A percentile compares a stretch with the other conserved stretches of the same genome.
These are phyloP conservation scores for Rhorus exstirpatorius DNA, from an alignment of 2,888 invertebrate species.

Conservation along the genomic window DNA sequence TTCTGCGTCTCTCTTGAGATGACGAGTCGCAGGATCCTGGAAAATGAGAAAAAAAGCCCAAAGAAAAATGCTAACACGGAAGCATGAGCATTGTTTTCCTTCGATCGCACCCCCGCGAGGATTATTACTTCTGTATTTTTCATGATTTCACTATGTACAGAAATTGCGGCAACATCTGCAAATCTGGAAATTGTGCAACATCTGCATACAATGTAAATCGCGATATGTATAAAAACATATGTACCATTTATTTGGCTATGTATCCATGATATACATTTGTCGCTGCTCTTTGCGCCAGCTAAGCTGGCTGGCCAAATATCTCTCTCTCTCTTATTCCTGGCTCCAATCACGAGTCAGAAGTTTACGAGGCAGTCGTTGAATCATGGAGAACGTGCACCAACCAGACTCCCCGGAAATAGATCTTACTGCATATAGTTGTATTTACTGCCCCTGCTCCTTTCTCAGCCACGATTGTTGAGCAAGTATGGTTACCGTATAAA, in stretches of 20 bases:
- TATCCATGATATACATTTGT: not conserved
- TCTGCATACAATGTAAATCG: not conserved
- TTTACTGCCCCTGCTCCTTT: not conserved
- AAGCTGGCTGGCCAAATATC: constrained; percentile 53
- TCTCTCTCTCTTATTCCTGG: constrained; percentile 41
- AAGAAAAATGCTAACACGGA: constrained; percentile 27
- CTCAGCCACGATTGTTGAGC: constrained; percentile 25
- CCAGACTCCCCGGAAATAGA: constrained; percentile 14
- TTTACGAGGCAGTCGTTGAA: constrained; percentile 72
- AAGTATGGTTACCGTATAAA: constrained; percentile 48
- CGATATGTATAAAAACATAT: not conserved
- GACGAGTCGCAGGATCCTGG: not conserved
- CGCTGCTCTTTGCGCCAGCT: constrained; percentile 17
- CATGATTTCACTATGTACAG: not conserved
- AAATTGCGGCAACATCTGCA: constrained; percentile 27
- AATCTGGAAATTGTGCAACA: not conserved
- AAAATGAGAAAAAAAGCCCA: not conserved
- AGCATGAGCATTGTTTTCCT: constrained; percentile 49
- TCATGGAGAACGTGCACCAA: constrained; percentile 56
- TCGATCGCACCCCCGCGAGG: constrained; percentile 29
- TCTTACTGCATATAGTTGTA: constrained; percentile 1
- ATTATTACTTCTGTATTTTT: constrained; percentile 13
- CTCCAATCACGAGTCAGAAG: constrained; percentile 71
- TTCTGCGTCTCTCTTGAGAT: not conserved
- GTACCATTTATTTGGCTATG: not conserved